phyloP scores from a whole-genome alignment of 2,888 invertebrate genomes.

The Ennomos erosarius region DNA sequence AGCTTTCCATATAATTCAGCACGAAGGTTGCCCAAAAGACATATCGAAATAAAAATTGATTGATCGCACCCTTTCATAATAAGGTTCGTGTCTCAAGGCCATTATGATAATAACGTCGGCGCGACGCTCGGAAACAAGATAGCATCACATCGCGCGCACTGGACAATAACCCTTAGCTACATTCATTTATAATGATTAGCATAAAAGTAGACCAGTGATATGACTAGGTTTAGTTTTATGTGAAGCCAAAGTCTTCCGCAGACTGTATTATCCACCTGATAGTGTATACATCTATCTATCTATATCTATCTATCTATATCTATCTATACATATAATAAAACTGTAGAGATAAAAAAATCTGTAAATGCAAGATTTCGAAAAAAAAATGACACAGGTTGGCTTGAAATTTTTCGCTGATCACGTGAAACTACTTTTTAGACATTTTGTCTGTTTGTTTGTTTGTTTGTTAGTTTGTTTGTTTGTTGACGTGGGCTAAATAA shows the following conservation, averaged over 20 bases:
- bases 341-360: too few relatives aligned
- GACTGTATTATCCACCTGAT: too few relatives aligned
- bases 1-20: not conserved
- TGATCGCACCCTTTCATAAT: conserved; percentile 69
- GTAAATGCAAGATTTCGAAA: too few relatives aligned
- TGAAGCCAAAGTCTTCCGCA: not conserved
- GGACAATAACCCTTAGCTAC: conserved; percentile 80
- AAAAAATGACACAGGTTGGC: too few relatives aligned
- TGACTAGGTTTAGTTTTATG: conserved; percentile 48
- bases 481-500: too few relatives aligned
- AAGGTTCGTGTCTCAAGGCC: conserved; percentile 76
- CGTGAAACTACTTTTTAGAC: too few relatives aligned
- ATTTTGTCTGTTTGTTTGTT: too few relatives aligned
- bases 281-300: too few relatives aligned
- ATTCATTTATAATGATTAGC: conserved; percentile 76
- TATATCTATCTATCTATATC: too few relatives aligned
- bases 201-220: conserved; percentile 60
- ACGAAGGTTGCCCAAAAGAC: conserved; percentile 46
- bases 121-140: conserved; percentile 80
- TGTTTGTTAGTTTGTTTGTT: too few relatives aligned
- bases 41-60: conserved; percentile 69
- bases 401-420: too few relatives aligned
- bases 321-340: too few relatives aligned
- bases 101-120: conserved; percentile 78
- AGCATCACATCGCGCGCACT: conserved; percentile 79